Conservation (phyloP, 2,797 vertebrate species). For the Florisuga fusca region DNA sequence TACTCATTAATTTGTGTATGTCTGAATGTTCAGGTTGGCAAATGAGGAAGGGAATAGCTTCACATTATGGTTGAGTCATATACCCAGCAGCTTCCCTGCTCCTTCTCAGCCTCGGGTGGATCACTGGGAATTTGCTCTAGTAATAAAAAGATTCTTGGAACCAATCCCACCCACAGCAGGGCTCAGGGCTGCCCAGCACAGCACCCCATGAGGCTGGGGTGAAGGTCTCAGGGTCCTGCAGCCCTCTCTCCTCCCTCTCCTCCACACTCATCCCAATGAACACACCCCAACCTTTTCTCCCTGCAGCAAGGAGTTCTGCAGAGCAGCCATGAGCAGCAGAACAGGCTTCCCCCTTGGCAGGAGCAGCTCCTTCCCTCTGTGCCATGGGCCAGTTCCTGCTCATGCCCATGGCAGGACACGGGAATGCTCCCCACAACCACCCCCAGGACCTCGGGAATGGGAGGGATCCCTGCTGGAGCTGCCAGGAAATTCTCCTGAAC, state of each 20-base stretch:
- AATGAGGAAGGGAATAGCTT: conserved; percentile 5
- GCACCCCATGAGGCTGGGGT: fast-evolving
- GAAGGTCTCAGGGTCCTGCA: fast-evolving
- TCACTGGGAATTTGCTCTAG: background rate
- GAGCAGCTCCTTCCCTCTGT: background rate
- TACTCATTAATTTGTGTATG: conserved; percentile 39
- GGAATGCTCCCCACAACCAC: too few relatives aligned
- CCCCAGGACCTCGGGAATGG: fast-evolving
- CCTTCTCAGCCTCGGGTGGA: background rate
- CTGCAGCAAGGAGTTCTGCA: background rate
- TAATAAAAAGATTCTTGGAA: background rate
- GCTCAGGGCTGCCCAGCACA: too few relatives aligned
- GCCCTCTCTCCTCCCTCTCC: background rate
- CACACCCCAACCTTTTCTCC: fast-evolving
- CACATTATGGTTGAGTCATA: background rate
- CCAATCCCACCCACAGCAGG: background rate
- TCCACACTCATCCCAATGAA: fast-evolving
- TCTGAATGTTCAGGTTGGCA: conserved; percentile 7
- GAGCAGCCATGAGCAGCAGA: fast-evolving
- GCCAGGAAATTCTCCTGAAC: background rate
- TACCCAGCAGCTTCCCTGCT: background rate
- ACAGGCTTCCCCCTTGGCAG: fast-evolving
- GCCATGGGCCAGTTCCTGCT: background rate
- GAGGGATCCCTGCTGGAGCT: background rate
- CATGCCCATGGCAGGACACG: too few relatives aligned